These are phyloP conservation scores for Cantharis nigra DNA, from an alignment of 2,888 invertebrate species.

Conservation along the genomic window DNA sequence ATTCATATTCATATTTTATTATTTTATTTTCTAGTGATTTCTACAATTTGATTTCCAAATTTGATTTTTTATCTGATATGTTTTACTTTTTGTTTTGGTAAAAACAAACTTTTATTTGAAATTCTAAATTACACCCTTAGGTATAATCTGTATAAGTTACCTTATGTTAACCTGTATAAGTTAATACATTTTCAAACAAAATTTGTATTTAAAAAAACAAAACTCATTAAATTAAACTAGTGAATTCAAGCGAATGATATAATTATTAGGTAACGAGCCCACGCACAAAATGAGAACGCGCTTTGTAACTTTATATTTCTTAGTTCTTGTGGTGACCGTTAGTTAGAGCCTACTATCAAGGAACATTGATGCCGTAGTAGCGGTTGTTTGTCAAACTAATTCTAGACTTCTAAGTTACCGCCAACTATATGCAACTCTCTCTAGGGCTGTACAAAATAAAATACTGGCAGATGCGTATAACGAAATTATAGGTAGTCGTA, in stretches of 20 bases:
- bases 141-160: neutral
- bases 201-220: neutral
- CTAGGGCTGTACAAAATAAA: constrained; percentile 8
- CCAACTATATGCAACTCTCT: neutral
- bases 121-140: no score
- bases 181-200: neutral
- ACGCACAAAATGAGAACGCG: neutral
- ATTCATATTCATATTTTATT: no score
- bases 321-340: neutral
- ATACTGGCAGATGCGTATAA: neutral
- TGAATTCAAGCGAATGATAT: neutral
- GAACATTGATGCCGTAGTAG: neutral
- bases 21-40: no score
- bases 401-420: neutral
- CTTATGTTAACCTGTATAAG: neutral
- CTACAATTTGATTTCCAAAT: no score
- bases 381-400: neutral
- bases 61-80: no score
- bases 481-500: neutral
- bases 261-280: neutral
- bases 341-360: neutral
- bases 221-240: neutral
- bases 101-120: no score
- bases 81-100: no score
- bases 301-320: neutral